These are phyloP conservation scores for Zoanthus gigantus DNA, from an alignment of 92 coral and sea anemone genomes.

Conservation along the genomic window DNA sequence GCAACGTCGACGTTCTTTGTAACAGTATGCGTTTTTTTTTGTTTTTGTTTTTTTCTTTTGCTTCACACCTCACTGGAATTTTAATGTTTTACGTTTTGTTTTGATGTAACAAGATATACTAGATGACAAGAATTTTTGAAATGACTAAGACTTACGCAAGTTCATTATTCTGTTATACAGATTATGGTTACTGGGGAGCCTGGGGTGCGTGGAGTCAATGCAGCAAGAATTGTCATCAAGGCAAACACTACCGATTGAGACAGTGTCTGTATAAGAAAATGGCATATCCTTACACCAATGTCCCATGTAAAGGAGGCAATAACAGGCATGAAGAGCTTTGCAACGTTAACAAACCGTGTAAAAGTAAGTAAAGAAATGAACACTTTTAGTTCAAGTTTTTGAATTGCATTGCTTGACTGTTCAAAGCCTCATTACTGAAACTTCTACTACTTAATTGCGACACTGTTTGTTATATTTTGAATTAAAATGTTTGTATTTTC, in stretches of 20 bases:
- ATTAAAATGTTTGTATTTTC: background rate
- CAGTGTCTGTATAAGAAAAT: background rate
- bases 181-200: constrained; percentile 4
- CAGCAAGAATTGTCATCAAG: background rate
- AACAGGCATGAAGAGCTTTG: background rate
- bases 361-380: constrained; percentile 6
- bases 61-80: background rate
- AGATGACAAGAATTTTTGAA: background rate
- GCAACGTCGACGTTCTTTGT: too few relatives aligned
- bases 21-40: too few relatives aligned
- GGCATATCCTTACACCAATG: background rate
- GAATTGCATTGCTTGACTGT: too few relatives aligned
- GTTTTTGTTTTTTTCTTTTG: too few relatives aligned
- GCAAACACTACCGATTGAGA: background rate
- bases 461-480: background rate
- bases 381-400: too few relatives aligned
- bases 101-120: background rate
- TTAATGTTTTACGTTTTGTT: background rate
- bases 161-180: background rate
- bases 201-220: constrained; percentile 7
- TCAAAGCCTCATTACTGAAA: too few relatives aligned
- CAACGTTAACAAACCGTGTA: constrained; percentile 24
- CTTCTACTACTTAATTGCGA: too few relatives aligned
- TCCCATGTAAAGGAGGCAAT: constrained; percentile 7
- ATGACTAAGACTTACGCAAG: background rate